Evolutionary conservation across 2,113 vertebrate genomes (phyloP), one percentile per base, ranked within the genome.

Genomic region (Ibidorhyncha struthersii): DNA sequence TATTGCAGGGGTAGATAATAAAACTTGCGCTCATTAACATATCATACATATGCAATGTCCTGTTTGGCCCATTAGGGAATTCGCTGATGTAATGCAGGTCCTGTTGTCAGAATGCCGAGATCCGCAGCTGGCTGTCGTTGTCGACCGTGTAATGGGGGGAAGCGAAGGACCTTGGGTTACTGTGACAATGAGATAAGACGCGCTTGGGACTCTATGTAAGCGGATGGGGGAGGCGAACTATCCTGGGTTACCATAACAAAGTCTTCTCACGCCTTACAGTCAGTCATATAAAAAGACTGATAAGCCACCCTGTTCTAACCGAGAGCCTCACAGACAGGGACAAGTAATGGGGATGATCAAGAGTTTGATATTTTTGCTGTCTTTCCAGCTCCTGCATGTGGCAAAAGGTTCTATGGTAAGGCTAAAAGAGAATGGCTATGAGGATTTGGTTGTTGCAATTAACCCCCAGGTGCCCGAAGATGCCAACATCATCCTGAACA

Each of bases 401-500:
- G 56, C 30, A 52, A 92, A 78, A 34, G 45, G 81, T 30, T 98
- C 98, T 18, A 91, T 95, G 55, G 93, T 98, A 63, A 83, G 96
- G 72, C 81, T 98, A 78, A 97, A 95, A 38, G 93, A 96, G 38
- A 97, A 97, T 47, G 98, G 98, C 38, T 98, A 98, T 59, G 97
- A 98, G 78, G 90, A 97, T 30, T 83, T 98, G 52, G 96, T 98
- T 91, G 95, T 98, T 82, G 98, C 98, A 58, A 98, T 98, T 73
- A 83, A 98, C 56, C 98, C 97, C 25, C 49, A 21, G 19, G 66
- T 98, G 25, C 91, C 93, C 32, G 98, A 98, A 89, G 95, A 98
- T 85, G 47, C 79, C 70, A 87, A 84, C 21, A 95, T 98, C 43
- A 95, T 98, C 74, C 79, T 79, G 62, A 95, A 96, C 10, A 97